Evolutionary conservation across 2,797 vertebrate genomes (phyloP).

Genomic region (Coluber constrictor): DNA sequence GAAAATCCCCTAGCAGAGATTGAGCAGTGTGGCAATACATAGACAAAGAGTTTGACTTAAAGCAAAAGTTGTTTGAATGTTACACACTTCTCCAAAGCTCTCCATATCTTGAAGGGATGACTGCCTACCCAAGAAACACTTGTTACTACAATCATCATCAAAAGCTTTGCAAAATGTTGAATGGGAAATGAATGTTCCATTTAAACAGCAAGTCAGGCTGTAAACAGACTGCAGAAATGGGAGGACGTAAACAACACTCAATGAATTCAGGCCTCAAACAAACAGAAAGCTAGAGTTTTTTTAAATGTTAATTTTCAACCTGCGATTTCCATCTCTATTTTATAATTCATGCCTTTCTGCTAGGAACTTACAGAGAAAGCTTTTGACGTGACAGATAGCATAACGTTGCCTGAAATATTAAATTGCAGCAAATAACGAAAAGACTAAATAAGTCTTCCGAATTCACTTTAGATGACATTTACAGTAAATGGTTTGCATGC

Average conservation of each 20-base stretch:
- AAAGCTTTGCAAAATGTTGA: not conserved
- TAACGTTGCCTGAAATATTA: not conserved
- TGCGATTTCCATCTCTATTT: not conserved
- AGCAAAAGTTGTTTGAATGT: not conserved
- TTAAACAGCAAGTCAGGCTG: not conserved
- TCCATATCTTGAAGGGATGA: not conserved
- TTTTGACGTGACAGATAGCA: not conserved
- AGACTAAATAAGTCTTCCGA: constrained; percentile 45
- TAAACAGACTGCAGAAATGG: not conserved
- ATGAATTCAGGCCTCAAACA: not conserved
- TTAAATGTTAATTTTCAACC: not conserved
- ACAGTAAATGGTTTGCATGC: constrained; percentile 30
- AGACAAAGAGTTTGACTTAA: not conserved
- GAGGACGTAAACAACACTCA: not conserved
- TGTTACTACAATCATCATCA: not conserved
- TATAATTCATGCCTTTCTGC: not conserved
- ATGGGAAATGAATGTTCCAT: not conserved
- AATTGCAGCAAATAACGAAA: not conserved
- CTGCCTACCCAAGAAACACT: not conserved
- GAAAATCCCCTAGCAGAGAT: not conserved
- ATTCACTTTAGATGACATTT: constrained; percentile 40
- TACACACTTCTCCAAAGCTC: not conserved
- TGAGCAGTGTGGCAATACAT: not conserved
- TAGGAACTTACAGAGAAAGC: not conserved
- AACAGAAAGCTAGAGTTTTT: not conserved